These are phyloP conservation scores for Camponotus fellah DNA, from an alignment of 2,888 invertebrate genomes.

Conservation along the genomic window DNA sequence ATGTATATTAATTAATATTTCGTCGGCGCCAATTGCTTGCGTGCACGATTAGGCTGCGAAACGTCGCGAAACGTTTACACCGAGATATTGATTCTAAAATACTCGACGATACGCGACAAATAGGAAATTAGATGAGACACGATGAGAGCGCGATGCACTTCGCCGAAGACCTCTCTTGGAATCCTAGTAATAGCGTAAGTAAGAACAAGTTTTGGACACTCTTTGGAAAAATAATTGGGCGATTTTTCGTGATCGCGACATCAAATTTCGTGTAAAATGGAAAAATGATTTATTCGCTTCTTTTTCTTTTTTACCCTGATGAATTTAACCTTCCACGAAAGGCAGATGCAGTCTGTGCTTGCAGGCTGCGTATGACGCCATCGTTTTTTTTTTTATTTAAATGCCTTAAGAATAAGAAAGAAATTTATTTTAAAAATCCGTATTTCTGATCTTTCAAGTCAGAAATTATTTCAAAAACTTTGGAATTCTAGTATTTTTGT, in stretches of 20 bases:
- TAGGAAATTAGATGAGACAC: conserved; percentile 52
- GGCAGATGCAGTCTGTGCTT: conserved; percentile 24
- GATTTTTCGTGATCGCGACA: conserved; percentile 22
- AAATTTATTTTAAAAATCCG: neutral
- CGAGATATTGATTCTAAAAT: conserved; percentile 32
- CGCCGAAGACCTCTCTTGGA: conserved; percentile 24
- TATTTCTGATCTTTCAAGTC: neutral
- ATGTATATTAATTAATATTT: too few relatives aligned
- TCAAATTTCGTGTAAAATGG: conserved; percentile 10
- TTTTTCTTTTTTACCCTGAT: conserved; percentile 54
- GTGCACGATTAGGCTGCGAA: neutral
- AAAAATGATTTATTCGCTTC: conserved; percentile 24
- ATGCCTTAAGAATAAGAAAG: conserved; percentile 26
- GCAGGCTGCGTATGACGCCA: conserved; percentile 13
- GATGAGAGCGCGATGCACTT: conserved; percentile 12
- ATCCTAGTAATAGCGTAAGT: neutral
- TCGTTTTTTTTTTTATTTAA: conserved; percentile 6
- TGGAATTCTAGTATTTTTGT: conserved; percentile 5
- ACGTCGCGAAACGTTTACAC: neutral
- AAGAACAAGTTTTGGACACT: conserved; percentile 9
- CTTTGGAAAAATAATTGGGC: conserved; percentile 35
- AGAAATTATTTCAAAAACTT: neutral
- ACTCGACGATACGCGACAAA: conserved; percentile 16
- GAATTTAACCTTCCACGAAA: conserved; percentile 27
- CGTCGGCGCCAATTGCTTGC: neutral